A percentile compares a stretch with the other conserved stretches of the same genome.
phyloP scores from a whole-genome alignment of 1,140 invertebrate species.

The Amyelois transitella region DNA sequence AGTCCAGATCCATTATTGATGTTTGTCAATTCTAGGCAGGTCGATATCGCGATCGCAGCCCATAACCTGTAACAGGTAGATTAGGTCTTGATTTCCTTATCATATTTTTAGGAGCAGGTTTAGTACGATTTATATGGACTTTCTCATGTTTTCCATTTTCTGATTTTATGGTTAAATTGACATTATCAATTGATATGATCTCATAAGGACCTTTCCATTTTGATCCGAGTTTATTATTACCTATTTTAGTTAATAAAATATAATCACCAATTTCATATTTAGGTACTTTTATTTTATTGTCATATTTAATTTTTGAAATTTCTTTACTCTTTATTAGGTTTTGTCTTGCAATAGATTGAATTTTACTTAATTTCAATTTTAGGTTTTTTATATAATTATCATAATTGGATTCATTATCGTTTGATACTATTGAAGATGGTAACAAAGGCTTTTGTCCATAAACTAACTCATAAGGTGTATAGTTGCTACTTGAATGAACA shows the following conservation, averaged over 20 bases:
- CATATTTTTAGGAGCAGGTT: background rate
- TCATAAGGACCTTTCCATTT: constrained; percentile 5
- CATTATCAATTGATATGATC: constrained; percentile 5
- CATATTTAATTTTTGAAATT: background rate
- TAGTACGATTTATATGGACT: constrained; percentile 5
- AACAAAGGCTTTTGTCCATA: constrained; percentile 14
- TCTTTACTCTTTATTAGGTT: background rate
- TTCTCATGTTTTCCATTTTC: constrained; percentile 1
- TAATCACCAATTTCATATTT: background rate
- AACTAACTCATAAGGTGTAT: constrained; percentile 34
- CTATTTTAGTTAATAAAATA: background rate
- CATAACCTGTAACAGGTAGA: background rate
- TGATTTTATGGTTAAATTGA: background rate
- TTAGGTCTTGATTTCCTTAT: background rate
- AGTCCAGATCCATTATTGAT: background rate
- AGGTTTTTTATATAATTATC: background rate
- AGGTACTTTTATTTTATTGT: background rate
- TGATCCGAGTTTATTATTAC: constrained; percentile 6
- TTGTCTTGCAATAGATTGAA: background rate
- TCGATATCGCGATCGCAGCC: background rate
- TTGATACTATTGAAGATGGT: background rate
- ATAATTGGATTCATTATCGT: background rate
- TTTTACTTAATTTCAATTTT: constrained; percentile 1
- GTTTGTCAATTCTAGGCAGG: background rate
- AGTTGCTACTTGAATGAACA: constrained; percentile 28